These are phyloP conservation scores for Euleptes europaea DNA, from an alignment of 2,113 vertebrate species.

Conservation along the genomic window DNA sequence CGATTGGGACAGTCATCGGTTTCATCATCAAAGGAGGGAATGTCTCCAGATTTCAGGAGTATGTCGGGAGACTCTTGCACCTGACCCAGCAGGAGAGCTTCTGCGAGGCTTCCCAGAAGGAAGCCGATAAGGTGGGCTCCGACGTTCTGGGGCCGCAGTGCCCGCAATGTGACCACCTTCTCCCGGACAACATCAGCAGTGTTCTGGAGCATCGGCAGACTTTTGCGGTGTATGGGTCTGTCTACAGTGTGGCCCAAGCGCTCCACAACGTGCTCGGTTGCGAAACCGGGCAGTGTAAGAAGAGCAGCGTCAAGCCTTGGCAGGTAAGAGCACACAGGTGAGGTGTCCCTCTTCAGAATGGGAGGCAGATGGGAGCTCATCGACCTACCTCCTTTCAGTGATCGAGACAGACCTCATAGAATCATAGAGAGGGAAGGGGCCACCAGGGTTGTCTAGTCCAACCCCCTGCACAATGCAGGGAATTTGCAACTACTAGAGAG, in stretches of 20 bases:
- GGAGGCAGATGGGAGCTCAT: too few relatives aligned
- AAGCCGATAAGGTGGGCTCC: rapidly evolving
- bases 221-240: slow-evolving; percentile 77
- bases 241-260: slow-evolving; percentile 81
- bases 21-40: slow-evolving; percentile 57
- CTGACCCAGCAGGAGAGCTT: slow-evolving; percentile 46
- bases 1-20: slow-evolving; percentile 82
- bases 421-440: too few relatives aligned
- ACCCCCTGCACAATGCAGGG: too few relatives aligned
- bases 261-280: slow-evolving; percentile 80
- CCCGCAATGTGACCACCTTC: slow-evolving; percentile 68
- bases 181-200: slow-evolving; percentile 50
- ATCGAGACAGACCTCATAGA: too few relatives aligned
- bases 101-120: slow-evolving; percentile 32
- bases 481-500: too few relatives aligned
- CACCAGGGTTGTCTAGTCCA: too few relatives aligned
- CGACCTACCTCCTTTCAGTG: too few relatives aligned
- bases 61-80: slow-evolving; percentile 20
- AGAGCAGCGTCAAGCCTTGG: background rate
- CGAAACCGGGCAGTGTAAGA: background rate
- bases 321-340: slow-evolving; percentile 29
- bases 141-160: slow-evolving; percentile 29
- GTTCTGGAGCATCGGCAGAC: background rate
- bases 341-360: too few relatives aligned
- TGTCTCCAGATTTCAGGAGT: slow-evolving; percentile 64